Evolutionary conservation across 2,113 vertebrate genomes (phyloP), one percentile per base, ranked within the genome.

Genomic region (Esox niger): DNA sequence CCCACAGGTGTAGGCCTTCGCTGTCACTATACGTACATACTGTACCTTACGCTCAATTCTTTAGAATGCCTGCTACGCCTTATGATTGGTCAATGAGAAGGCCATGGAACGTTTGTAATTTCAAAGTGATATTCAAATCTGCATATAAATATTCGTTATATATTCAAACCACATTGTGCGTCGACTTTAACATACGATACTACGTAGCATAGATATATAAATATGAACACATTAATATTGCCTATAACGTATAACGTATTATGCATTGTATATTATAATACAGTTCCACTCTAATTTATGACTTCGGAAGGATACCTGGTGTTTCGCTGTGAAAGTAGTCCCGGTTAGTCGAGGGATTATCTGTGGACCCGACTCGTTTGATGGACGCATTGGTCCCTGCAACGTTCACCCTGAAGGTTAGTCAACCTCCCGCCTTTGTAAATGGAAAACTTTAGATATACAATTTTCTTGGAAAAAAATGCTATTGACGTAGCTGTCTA

Each of bases 241-340:
- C 2, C 54, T 20, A 15, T 25, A 3, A 1, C 15, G 8, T 2
- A 9, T 11, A 3, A 1, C 15, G 8, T 2, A 9, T 11, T 13
- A 33, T 46, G 70, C 6, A 6, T 21, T 6, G 15, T 21, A 60
- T 4, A 47, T 15, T 4, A 10, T 31, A 30, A 23, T 61, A 17
- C 5, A 20, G 58, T 20, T 20, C 21, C 6, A 54, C 25, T 11
- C 61, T 75, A 69, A 33, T 25, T 35, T 9, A 33, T 68, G 33
- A 49, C 69, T 11, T 64, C 67, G 73, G 64, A 82, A 25, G 72
- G 71, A 83, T 75, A 82, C 66, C 23, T 6, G 1, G 29, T 4
- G 25, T 11, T 61, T 25, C 27, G 52, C 23, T 43, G n/a, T 43
- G 60, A 79, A 92, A 91, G 90, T 89, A 93, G 91, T 88, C 21